A percentile compares a stretch with the other conserved stretches of the same genome.
phyloP scores from a whole-genome alignment of 2,888 invertebrate species.

The Oscheius sp. region DNA sequence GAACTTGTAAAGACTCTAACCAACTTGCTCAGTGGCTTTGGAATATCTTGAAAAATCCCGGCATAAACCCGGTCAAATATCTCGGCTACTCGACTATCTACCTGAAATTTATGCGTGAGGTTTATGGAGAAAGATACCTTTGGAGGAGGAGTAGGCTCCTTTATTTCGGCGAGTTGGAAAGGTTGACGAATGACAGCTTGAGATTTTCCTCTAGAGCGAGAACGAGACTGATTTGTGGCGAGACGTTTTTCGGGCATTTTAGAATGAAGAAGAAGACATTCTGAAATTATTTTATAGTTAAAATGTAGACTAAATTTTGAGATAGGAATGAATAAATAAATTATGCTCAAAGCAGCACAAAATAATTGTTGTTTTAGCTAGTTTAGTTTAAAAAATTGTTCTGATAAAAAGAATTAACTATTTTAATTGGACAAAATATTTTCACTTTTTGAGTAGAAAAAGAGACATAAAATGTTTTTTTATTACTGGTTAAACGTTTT shows the following conservation, averaged over 20 bases:
- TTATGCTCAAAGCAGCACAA: no score
- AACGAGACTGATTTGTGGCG: not conserved
- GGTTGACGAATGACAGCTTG: not conserved
- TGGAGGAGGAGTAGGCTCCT: not conserved
- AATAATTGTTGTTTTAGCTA: no score
- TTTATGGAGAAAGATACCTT: not conserved
- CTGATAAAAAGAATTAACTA: no score
- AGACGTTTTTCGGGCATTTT: not conserved
- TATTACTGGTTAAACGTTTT: no score
- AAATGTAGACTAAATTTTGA: no score
- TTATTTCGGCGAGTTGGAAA: not conserved
- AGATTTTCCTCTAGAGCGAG: not conserved
- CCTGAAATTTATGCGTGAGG: not conserved
- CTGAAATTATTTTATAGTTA: no score
- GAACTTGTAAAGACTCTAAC: conserved; percentile 96
- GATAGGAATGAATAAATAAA: no score
- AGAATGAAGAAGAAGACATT: no score
- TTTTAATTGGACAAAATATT: no score
- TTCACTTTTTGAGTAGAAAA: no score
- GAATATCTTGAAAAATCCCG: conserved; percentile 86
- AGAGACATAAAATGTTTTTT: no score
- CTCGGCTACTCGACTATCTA: conserved; percentile 38
- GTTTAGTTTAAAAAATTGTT: no score
- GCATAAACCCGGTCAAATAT: conserved; percentile 85
- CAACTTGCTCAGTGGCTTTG: conserved; percentile 95